These are phyloP conservation scores for Papilio dardanus DNA, from an alignment of 1,140 invertebrate species.

Conservation along the genomic window DNA sequence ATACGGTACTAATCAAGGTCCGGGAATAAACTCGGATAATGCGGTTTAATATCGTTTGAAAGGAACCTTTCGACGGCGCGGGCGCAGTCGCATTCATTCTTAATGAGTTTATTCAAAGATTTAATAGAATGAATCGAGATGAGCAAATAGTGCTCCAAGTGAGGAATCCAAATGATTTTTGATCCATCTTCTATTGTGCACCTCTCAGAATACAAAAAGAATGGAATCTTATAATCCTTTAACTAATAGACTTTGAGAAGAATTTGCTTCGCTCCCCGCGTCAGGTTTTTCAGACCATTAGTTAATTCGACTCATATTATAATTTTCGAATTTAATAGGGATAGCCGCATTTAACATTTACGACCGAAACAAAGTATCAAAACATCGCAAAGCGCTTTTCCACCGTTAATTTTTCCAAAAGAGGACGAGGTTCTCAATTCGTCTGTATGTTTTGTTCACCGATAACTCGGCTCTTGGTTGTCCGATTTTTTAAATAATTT, in stretches of 20 bases:
- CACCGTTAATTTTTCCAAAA: too few species aligned
- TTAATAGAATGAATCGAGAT: slow-evolving; percentile 79
- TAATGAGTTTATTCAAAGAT: slow-evolving; percentile 80
- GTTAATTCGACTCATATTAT: too few species aligned
- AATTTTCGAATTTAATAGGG: too few species aligned
- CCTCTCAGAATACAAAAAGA: neutral
- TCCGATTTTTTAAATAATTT: neutral
- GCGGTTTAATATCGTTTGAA: slow-evolving; percentile 78
- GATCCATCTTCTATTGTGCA: slow-evolving; percentile 21
- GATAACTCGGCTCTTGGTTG: too few species aligned
- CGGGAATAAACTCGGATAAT: slow-evolving; percentile 79
- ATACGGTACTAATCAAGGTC: slow-evolving; percentile 81
- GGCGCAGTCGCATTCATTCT: slow-evolving; percentile 71
- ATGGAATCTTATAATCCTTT: neutral
- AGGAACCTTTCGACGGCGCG: slow-evolving; percentile 77
- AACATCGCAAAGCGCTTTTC: too few species aligned
- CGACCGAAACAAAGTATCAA: too few species aligned
- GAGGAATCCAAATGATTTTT: slow-evolving; percentile 38
- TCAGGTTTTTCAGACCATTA: neutral
- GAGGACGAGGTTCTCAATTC: too few species aligned
- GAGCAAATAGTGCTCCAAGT: slow-evolving; percentile 71
- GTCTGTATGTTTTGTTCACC: too few species aligned
- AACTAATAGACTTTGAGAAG: neutral
- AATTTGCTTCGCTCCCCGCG: neutral
- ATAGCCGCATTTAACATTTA: too few species aligned